Conservation (phyloP, 2,797 vertebrate species). For the Ctenochaetus hawaiiensis region DNA sequence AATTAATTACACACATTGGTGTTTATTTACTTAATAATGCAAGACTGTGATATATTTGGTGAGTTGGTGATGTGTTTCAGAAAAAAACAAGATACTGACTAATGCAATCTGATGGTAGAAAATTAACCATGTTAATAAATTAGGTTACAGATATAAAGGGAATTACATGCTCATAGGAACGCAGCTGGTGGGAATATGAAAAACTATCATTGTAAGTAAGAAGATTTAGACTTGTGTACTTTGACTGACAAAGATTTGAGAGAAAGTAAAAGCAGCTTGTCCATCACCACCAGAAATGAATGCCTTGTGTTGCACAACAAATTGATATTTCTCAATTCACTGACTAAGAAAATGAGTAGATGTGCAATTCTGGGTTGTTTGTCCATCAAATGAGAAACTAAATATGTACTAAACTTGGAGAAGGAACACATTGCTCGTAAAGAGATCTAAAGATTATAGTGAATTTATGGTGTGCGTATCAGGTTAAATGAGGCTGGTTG, state of each 20-base stretch:
- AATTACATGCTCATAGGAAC: conserved; percentile 5
- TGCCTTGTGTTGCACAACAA: neutral
- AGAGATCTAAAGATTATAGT: conserved; percentile 13
- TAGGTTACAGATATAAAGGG: conserved; percentile 16
- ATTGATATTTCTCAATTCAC: conserved; percentile 6
- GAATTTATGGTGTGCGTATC: conserved; percentile 9
- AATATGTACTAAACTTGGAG: conserved; percentile 1
- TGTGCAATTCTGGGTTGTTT: neutral
- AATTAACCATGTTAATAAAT: conserved; percentile 50
- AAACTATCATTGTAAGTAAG: neutral
- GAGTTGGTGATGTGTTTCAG: conserved; percentile 68
- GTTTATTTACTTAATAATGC: conserved; percentile 78
- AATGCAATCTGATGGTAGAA: conserved; percentile 48
- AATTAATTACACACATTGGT: conserved; percentile 74
- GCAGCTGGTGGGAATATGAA: conserved; percentile 25
- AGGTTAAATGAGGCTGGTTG: conserved; percentile 47
- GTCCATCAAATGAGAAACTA: conserved; percentile 12
- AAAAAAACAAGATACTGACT: conserved; percentile 49
- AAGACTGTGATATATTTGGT: conserved; percentile 59
- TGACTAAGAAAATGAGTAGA: neutral
- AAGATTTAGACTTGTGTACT: neutral
- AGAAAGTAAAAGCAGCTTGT: neutral
- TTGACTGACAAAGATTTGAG: neutral
- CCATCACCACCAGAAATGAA: conserved; percentile 2
- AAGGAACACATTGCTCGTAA: neutral